Percentiles rank a stretch among this genome's conserved stretches.
Evolutionary conservation across 1,140 invertebrate species (phyloP).

Genomic region (Brachionus koreanus): DNA sequence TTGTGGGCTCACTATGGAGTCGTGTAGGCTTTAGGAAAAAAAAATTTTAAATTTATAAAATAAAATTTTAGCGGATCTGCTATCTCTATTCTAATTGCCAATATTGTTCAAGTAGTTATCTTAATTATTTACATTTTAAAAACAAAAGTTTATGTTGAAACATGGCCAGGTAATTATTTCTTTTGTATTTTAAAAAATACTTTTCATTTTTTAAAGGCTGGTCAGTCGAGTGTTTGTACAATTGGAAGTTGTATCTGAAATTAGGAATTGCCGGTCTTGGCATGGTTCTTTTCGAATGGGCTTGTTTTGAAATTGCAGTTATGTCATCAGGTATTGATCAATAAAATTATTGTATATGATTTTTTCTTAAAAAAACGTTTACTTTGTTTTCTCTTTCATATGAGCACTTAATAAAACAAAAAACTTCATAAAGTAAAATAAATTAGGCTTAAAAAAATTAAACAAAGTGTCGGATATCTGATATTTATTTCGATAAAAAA

Average conservation of each 20-base stretch:
- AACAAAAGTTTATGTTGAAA: background rate
- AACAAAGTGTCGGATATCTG: too few relatives aligned
- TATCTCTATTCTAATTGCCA: background rate
- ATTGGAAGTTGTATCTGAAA: conserved; percentile 12
- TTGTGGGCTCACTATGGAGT: background rate
- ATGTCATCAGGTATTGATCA: conserved; percentile 1
- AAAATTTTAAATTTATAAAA: background rate
- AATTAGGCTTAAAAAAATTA: too few relatives aligned
- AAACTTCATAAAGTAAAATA: too few relatives aligned
- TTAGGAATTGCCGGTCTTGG: conserved; percentile 17
- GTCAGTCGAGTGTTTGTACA: conserved; percentile 18
- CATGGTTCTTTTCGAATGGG: conserved; percentile 35
- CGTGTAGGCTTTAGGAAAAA: background rate
- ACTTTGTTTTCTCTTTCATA: too few relatives aligned
- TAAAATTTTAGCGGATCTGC: background rate
- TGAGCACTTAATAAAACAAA: too few relatives aligned
- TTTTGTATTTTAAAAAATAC: background rate
- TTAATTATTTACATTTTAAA: background rate
- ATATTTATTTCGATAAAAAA: too few relatives aligned
- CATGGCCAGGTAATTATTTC: background rate
- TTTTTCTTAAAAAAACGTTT: too few relatives aligned
- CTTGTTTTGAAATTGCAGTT: conserved; percentile 31
- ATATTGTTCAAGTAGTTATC: background rate
- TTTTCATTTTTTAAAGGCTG: background rate
- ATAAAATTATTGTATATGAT: background rate